Conservation (phyloP, 2,888 invertebrate species). For the Dorcus parallelipipedus region DNA sequence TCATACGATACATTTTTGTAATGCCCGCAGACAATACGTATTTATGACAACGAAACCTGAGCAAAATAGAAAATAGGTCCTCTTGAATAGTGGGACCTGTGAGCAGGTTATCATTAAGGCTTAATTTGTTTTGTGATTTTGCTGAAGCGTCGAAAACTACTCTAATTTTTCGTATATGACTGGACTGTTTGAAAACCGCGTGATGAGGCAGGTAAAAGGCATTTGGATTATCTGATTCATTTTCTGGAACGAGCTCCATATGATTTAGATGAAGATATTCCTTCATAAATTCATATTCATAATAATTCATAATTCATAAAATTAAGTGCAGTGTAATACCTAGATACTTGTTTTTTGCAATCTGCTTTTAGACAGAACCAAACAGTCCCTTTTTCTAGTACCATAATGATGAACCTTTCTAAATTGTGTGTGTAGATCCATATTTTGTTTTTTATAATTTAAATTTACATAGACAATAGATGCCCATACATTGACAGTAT, state of each 20-base stretch:
- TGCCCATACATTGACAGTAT: too few relatives aligned
- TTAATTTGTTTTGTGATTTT: conserved; percentile 2
- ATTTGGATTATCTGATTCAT: not conserved
- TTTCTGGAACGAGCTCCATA: not conserved
- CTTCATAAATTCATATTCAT: too few relatives aligned
- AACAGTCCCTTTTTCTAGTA: too few relatives aligned
- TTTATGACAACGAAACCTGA: not conserved
- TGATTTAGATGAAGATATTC: not conserved
- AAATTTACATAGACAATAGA: too few relatives aligned
- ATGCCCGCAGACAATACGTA: conserved; percentile 25
- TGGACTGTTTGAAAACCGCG: not conserved
- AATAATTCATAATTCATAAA: too few relatives aligned
- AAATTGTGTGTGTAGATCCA: too few relatives aligned
- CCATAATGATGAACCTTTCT: too few relatives aligned
- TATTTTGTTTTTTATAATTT: too few relatives aligned
- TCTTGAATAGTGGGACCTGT: conserved; percentile 7
- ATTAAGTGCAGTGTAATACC: too few relatives aligned
- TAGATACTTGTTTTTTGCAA: too few relatives aligned
- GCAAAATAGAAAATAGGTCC: conserved; percentile 6
- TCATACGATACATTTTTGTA: conserved; percentile 29
- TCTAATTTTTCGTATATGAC: conserved; percentile 1
- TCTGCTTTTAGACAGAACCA: too few relatives aligned
- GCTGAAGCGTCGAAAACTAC: conserved; percentile 9
- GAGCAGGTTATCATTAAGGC: conserved; percentile 5
- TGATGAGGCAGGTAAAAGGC: not conserved